Percentiles rank a stretch among this genome's conserved stretches.
Conservation (phyloP, 2,113 vertebrate species). For the Salvelinus alpinus region DNA sequence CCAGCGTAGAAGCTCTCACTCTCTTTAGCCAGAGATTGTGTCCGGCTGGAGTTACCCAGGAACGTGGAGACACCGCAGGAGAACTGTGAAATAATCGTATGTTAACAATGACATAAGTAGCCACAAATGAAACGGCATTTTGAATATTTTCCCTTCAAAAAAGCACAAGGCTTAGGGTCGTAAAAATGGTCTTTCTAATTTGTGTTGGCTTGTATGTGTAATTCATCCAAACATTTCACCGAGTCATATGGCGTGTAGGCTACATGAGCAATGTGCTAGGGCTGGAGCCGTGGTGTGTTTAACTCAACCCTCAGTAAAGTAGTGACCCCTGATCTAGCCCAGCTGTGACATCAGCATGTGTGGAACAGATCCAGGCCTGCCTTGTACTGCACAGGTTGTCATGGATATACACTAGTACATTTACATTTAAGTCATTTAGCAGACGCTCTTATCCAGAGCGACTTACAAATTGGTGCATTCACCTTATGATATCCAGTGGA, state of each 20-base stretch:
- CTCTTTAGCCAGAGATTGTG: constrained; percentile 70
- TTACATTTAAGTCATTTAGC: no score
- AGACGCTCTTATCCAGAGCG: no score
- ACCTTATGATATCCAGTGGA: no score
- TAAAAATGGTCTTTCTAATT: not conserved
- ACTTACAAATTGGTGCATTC: no score
- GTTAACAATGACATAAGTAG: not conserved
- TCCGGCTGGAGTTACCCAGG: constrained; percentile 60
- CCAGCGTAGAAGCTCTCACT: constrained; percentile 82
- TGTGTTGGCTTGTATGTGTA: not conserved
- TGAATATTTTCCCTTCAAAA: not conserved
- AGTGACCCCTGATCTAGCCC: constrained; percentile 40
- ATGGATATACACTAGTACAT: constrained; percentile 32
- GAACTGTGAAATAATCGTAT: constrained; percentile 56
- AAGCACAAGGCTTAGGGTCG: not conserved
- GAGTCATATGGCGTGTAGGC: not conserved
- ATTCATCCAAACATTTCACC: constrained; percentile 6
- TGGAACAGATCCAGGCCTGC: constrained; percentile 25
- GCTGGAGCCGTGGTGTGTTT: constrained; percentile 9
- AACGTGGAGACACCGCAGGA: constrained; percentile 78
- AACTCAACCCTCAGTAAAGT: not conserved
- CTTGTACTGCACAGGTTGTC: constrained; percentile 8
- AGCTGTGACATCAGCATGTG: constrained; percentile 37
- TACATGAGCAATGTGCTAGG: not conserved
- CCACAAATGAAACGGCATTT: not conserved